A percentile compares a stretch with the other conserved stretches of the same genome.
Evolutionary conservation across 2,797 vertebrate species (phyloP).

Genomic region (Peromyscus melanophrys): DNA sequence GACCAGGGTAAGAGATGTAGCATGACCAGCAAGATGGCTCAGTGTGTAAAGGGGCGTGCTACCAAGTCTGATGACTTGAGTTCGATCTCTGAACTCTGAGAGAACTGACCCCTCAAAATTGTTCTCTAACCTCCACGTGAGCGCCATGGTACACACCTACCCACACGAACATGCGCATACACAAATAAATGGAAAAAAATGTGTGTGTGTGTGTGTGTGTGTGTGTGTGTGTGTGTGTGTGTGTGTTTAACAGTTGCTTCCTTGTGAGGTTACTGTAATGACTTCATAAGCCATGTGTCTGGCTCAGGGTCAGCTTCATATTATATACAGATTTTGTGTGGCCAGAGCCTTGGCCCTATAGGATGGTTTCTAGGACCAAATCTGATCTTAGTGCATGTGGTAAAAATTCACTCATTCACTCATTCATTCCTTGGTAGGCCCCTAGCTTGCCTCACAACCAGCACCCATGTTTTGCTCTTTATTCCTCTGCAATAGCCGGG

Average conservation of each 20-base stretch:
- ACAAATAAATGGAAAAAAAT: background rate
- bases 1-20: background rate
- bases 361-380: background rate
- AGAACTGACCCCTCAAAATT: background rate
- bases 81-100: background rate
- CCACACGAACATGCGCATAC: background rate
- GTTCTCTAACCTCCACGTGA: background rate
- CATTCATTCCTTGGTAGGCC: background rate
- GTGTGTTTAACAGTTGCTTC: too few relatives aligned
- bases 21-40: background rate
- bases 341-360: background rate
- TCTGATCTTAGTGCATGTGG: background rate
- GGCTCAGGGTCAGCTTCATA: rapidly evolving
- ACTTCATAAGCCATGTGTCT: rapidly evolving
- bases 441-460: background rate
- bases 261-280: background rate
- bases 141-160: background rate
- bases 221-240: too few relatives aligned
- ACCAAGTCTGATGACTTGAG: background rate
- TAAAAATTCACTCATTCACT: background rate
- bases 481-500: background rate
- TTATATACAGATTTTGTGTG: background rate
- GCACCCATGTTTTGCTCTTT: background rate
- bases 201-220: background rate
- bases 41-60: background rate